Conservation (phyloP, 2,888 invertebrate genomes). For the Synanthedon myopaeformis region DNA sequence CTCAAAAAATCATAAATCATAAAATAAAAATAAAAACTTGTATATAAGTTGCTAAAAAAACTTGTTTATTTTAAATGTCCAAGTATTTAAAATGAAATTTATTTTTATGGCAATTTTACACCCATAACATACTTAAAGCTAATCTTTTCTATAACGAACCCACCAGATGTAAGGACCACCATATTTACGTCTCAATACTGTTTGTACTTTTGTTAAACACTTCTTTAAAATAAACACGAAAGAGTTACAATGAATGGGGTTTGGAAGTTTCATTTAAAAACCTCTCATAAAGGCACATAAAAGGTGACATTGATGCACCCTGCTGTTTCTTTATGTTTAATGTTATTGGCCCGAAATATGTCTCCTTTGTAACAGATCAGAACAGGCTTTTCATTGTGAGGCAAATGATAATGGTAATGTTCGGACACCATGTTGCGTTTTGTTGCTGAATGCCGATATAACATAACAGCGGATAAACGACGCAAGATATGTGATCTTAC, state of each 20-base stretch:
- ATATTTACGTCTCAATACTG: no score
- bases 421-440: constrained; percentile 56
- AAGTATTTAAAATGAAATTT: no score
- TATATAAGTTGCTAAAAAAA: no score
- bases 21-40: no score
- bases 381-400: constrained; percentile 53
- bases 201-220: not conserved
- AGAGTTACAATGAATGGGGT: constrained; percentile 1
- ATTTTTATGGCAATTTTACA: no score
- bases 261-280: constrained; percentile 25
- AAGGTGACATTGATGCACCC: constrained; percentile 62
- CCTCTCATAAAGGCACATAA: constrained; percentile 33
- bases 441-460: constrained; percentile 17
- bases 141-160: no score
- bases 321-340: constrained; percentile 62
- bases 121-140: no score
- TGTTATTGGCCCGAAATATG: constrained; percentile 57
- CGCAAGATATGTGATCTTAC: no score
- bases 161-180: no score
- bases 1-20: no score
- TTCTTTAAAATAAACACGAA: constrained; percentile 5
- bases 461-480: not conserved
- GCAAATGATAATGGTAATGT: constrained; percentile 64
- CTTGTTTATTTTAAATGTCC: no score
- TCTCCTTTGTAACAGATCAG: constrained; percentile 45